Conservation (phyloP, 2,888 invertebrate species). For the Sphaerophoria taeniata region DNA sequence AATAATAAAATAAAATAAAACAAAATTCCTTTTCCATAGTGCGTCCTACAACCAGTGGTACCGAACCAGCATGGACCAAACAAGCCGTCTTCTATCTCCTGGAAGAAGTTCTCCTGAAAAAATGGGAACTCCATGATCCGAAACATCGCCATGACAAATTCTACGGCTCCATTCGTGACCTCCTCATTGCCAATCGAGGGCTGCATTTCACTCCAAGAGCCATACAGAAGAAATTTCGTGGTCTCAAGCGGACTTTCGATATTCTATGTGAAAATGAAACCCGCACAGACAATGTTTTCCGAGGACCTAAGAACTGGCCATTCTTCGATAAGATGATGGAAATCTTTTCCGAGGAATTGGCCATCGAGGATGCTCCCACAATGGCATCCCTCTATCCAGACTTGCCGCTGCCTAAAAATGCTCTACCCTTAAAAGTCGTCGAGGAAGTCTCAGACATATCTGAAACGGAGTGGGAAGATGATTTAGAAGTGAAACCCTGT, state of each 20-base stretch:
- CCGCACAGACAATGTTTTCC: neutral
- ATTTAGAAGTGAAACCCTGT: no score
- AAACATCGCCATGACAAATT: constrained; percentile 41
- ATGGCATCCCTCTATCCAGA: constrained; percentile 62
- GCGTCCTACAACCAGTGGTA: no score
- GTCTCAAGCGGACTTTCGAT: constrained; percentile 39
- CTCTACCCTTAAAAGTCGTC: neutral
- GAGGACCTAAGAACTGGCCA: constrained; percentile 24
- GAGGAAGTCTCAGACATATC: neutral
- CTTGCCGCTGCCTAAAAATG: constrained; percentile 10
- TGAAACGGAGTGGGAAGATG: no score
- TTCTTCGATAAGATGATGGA: constrained; percentile 49
- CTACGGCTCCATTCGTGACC: constrained; percentile 29
- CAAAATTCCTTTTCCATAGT: neutral
- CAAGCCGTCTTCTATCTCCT: constrained; percentile 1
- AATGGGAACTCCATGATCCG: constrained; percentile 47
- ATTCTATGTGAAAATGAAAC: constrained; percentile 13
- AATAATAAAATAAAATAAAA: neutral
- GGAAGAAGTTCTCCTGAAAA: constrained; percentile 48
- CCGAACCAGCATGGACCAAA: constrained; percentile 7
- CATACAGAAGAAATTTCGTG: constrained; percentile 44
- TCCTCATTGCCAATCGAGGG: constrained; percentile 3
- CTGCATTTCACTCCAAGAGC: constrained; percentile 26
- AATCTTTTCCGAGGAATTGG: constrained; percentile 59
- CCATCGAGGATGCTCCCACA: constrained; percentile 57